Evolutionary conservation across 2,888 invertebrate species (phyloP), one percentile per base, ranked within the genome.

Genomic region (Amphipyra tragopoginis): DNA sequence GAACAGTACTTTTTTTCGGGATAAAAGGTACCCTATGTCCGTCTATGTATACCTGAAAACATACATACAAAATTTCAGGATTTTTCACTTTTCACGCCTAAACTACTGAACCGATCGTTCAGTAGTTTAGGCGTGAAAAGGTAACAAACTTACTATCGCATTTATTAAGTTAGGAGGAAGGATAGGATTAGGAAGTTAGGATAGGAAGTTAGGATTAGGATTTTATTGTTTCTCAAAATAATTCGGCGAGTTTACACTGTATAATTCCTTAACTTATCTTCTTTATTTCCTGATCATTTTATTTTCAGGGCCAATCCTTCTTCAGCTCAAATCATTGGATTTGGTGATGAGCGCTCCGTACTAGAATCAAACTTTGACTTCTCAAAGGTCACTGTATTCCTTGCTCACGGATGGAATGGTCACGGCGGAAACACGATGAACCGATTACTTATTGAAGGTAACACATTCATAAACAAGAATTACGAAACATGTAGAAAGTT

Each of bases 321-420:
- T 2, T 53, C 45, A 6, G 60, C 80, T 13, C 86, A 90, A 77
- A 21, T 82, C 0, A 62, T 91, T 6, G 9, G 49, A 2, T 43
- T 77, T 2, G 72, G 79, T 9, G 66, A 88, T 56, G 63, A 39
- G 0, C 60, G 69, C 34, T 85, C 82, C 29, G 63, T 91, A 2
- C 15, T 36, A 1, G 54, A 67, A 26, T 88, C 92, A 0, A 80
- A 85, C 67, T 87, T 87, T 47, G 65, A 84, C 36, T 64, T 61
- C 9, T 65, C 59, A 11, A 90, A 84, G 53, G 72, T 49, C 0
- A 87, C 87, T 0, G 83, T 91, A 7, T 76, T 91, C 45, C 72
- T 93, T 2, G 82, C 81, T 47, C 93, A 93, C 50, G 92, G 93
- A 0, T 93, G 92, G 93, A 88, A 86, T 53, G 87, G 88, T 0